Base-by-base conservation (phyloP, 2,888 invertebrate genomes). In the Anarsia innoxiella region DNA sequence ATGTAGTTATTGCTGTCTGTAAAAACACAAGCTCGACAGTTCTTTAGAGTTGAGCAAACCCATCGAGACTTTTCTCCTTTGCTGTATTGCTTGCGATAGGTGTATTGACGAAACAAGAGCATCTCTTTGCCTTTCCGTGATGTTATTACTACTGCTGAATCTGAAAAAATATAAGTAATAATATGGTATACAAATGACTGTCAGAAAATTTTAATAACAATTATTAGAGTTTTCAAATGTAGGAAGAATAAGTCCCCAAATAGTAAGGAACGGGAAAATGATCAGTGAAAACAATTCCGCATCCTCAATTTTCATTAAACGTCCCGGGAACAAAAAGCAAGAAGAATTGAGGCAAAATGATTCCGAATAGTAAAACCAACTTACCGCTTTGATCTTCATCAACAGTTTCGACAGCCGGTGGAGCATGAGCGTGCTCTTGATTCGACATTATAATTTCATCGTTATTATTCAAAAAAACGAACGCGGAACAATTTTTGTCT, bases 51-150 rank as follows among this genome's bases (percentile, higher is more conserved):
- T 8, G 84, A 82, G 37, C 84, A 84, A 1, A 76, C 69, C 83
- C 83, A 84, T 12, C 83, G 69, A 3, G 60, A 46, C 16, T 61
- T 64, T 3, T 54, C 51, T 0, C 44, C 45, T 27, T 65, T 73
- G 2, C 48, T 46, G 46, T 83, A 80, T 31, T 82, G 79, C 42
- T 69, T 76, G 1, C 82, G 63, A 39, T 84, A 84, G 0, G 84
- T 84, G 39, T 62, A 80, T 31, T 68, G 60, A 1, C 70, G 66
- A 48, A 72, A 79, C 2, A 83, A 59, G 0, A 84, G 59, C 61
- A 84, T 77, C 41, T 80, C 74, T 44, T 71, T 82, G 9, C 82
- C 82, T 56, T 82, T 82, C 1, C 83, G 64, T 2, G 83, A 83
- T 13, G 72, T 82, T 36, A 83, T 71, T 2, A 80, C 61, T 1